These are phyloP conservation scores for Gouania willdenowi DNA, from an alignment of 2,797 vertebrate genomes.

Conservation along the genomic window DNA sequence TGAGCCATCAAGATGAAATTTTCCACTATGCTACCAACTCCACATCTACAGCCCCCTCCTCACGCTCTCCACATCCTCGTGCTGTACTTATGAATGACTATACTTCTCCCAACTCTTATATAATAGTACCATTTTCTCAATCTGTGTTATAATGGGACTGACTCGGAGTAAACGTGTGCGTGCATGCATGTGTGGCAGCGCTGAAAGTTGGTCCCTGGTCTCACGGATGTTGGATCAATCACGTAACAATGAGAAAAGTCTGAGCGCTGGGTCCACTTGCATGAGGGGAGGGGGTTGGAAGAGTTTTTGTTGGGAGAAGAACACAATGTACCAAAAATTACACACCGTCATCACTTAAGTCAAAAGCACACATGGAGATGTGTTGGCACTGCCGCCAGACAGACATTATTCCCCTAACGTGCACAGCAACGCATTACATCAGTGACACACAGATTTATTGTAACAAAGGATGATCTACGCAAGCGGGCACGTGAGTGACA, in stretches of 20 bases:
- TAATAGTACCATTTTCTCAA: conserved; percentile 47
- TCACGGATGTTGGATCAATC: too few relatives aligned
- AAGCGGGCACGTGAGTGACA: conserved; percentile 33
- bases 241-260: too few relatives aligned
- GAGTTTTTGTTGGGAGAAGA: neutral
- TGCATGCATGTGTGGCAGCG: neutral
- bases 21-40: conserved; percentile 16
- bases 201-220: neutral
- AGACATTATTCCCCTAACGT: conserved; percentile 28
- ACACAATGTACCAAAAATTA: conserved; percentile 3
- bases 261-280: too few relatives aligned
- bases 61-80: conserved; percentile 10
- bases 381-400: conserved; percentile 14
- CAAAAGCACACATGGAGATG: neutral
- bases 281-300: too few relatives aligned
- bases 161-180: conserved; percentile 9
- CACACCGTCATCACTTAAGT: neutral
- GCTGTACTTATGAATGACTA: conserved; percentile 43
- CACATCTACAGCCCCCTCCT: neutral
- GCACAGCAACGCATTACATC: conserved; percentile 26
- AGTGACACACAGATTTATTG: conserved; percentile 17
- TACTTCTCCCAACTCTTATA: conserved; percentile 43
- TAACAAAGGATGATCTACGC: conserved; percentile 26
- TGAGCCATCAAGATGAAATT: too few relatives aligned
- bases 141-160: conserved; percentile 25